phyloP scores from a whole-genome alignment of 1,140 invertebrate species.

The Bactericera cockerelli region DNA sequence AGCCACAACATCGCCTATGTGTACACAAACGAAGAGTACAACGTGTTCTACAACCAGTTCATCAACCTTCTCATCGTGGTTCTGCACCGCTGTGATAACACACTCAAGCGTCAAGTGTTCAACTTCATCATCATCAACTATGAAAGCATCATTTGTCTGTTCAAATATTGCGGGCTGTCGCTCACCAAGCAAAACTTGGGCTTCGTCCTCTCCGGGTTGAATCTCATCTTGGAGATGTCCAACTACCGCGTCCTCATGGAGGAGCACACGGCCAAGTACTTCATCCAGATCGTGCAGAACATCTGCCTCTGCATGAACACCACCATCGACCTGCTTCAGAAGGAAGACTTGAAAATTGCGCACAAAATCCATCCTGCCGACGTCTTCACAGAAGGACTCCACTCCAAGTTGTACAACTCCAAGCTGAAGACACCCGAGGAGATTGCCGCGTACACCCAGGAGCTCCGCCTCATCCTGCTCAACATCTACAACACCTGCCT shows the following conservation, averaged over 20 bases:
- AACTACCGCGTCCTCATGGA: not conserved
- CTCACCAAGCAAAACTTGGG: not conserved
- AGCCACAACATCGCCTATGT: not conserved
- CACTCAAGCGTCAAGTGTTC: not conserved
- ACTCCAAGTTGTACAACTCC: not conserved
- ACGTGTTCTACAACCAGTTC: slow-evolving; percentile 3
- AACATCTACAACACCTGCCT: not conserved
- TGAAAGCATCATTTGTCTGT: slow-evolving; percentile 3
- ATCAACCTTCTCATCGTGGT: not conserved
- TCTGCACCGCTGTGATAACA: not conserved
- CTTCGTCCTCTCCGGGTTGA: not conserved
- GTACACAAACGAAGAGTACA: slow-evolving; percentile 3
- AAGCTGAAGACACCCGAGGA: not conserved
- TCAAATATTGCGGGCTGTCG: not conserved
- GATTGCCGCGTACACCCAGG: not conserved
- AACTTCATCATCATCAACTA: not conserved
- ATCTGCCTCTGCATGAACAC: not conserved
- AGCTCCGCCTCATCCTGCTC: not conserved
- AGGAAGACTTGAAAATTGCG: not conserved
- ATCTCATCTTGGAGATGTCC: not conserved
- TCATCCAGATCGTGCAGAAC: not conserved
- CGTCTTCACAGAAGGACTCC: not conserved
- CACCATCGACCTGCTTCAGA: not conserved
- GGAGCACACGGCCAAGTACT: not conserved
- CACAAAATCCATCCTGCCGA: not conserved